These are phyloP conservation scores for Aviceda subcristata DNA, from an alignment of 2,113 vertebrate genomes.

Conservation along the genomic window DNA sequence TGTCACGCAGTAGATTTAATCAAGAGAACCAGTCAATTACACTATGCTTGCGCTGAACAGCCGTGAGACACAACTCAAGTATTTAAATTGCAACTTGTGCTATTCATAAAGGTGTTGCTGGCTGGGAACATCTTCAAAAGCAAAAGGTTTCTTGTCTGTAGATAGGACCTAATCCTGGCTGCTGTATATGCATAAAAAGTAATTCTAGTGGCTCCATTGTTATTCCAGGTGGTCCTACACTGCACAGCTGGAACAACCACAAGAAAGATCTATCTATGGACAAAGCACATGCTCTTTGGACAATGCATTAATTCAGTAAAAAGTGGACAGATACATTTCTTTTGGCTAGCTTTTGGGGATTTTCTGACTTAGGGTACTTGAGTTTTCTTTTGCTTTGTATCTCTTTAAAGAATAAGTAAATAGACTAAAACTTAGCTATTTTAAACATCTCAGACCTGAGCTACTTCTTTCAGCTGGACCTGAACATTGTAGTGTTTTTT, in stretches of 20 bases:
- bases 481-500: not conserved
- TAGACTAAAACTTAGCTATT: not conserved
- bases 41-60: not conserved
- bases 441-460: not conserved
- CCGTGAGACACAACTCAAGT: not conserved
- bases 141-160: not conserved
- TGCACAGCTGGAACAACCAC: not conserved
- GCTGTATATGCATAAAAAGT: not conserved
- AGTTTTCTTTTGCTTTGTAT: not conserved
- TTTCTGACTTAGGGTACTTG: not conserved
- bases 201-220: not conserved
- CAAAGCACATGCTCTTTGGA: not conserved
- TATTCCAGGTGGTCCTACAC: constrained; percentile 16
- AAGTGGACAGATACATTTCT: not conserved
- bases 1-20: constrained; percentile 18
- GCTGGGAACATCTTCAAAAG: not conserved
- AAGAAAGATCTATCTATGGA: not conserved
- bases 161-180: not conserved
- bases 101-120: not conserved
- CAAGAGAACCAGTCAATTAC: not conserved
- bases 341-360: not conserved
- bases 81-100: not conserved
- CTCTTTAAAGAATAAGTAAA: not conserved
- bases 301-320: not conserved
- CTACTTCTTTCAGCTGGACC: not conserved